Percentiles rank a stretch among this genome's conserved stretches.
Conservation (phyloP, 2,113 vertebrate genomes). For the Prietella phreatophila region DNA sequence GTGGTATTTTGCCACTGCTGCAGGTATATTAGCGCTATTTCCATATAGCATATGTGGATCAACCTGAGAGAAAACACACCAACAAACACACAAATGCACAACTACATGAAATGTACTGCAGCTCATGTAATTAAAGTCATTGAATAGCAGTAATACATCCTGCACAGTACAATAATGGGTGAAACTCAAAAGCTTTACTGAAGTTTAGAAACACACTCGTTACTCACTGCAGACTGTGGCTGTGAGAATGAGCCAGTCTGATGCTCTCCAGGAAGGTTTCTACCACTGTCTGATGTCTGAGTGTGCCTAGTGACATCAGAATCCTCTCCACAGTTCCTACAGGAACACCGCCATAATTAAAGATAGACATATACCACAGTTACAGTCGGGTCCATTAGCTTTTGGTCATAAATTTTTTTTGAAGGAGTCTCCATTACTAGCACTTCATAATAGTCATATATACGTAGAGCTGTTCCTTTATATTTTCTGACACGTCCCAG, state of each 20-base stretch:
- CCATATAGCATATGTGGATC: conserved; percentile 78
- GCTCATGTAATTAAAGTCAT: neutral
- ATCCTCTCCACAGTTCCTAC: conserved; percentile 75
- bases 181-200: neutral
- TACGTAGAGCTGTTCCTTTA: neutral
- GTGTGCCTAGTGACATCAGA: conserved; percentile 59
- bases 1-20: conserved; percentile 45
- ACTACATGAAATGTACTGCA: neutral
- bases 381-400: neutral
- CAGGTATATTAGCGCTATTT: conserved; percentile 76
- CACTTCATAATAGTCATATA: neutral
- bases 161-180: neutral
- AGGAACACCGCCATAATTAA: conserved; percentile 24
- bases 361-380: neutral
- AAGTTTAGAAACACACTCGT: neutral
- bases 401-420: neutral
- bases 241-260: conserved; percentile 66
- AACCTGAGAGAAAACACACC: conserved; percentile 65
- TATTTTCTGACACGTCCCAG: neutral
- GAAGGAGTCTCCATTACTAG: neutral
- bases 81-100: conserved; percentile 25
- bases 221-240: conserved; percentile 79
- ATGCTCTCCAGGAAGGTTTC: conserved; percentile 74
- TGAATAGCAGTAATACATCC: neutral
- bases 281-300: conserved; percentile 55